These are phyloP conservation scores for Vimba vimba DNA, from an alignment of 2,113 vertebrate genomes.

Conservation along the genomic window DNA sequence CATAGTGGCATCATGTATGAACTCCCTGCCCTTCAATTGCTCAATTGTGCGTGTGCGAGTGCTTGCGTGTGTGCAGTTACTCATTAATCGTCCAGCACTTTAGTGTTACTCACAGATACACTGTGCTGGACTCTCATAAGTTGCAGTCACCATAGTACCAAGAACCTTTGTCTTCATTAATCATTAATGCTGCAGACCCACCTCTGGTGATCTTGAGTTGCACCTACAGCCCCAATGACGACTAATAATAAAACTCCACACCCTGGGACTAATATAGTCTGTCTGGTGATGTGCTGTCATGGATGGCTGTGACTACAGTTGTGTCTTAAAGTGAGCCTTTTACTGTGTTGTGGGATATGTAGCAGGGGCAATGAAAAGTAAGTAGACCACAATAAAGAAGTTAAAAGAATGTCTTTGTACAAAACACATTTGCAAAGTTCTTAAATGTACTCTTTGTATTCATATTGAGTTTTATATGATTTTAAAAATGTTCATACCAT, in stretches of 20 bases:
- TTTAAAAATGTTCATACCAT: background rate
- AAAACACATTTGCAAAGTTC: background rate
- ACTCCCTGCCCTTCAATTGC: conserved; percentile 9
- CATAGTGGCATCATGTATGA: background rate
- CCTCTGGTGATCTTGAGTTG: background rate
- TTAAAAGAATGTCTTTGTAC: background rate
- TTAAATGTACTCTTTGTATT: background rate
- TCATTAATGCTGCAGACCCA: conserved; percentile 2
- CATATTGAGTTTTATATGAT: background rate
- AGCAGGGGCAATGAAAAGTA: background rate
- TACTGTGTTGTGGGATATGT: background rate
- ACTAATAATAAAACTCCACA: conserved; percentile 51
- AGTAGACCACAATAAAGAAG: background rate
- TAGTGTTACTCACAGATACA: background rate
- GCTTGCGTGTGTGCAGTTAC: background rate
- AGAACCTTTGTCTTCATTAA: background rate
- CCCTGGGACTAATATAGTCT: conserved; percentile 45
- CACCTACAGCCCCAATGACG: conserved; percentile 20
- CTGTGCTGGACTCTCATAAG: background rate
- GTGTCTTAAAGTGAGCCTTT: background rate
- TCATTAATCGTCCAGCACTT: conserved; percentile 18
- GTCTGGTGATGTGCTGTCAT: conserved; percentile 12
- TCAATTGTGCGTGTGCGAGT: background rate
- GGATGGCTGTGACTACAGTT: background rate
- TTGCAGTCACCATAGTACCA: conserved; percentile 18